Evolutionary conservation across 1,140 invertebrate species (phyloP).

Genomic region (Akabosia matsudoensis): DNA sequence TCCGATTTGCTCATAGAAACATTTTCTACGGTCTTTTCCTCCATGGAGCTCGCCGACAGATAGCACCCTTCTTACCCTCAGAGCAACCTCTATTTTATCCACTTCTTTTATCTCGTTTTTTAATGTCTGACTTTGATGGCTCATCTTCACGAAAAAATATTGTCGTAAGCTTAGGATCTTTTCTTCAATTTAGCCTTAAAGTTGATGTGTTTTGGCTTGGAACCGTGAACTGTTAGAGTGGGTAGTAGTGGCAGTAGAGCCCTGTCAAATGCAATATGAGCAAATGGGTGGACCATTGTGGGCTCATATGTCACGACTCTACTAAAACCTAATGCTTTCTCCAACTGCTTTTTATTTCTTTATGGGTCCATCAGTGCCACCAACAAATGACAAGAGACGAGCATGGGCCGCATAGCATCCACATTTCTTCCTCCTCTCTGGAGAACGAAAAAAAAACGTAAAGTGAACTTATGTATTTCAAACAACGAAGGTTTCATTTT

Average conservation of each 20-base stretch:
- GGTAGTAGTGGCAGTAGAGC: not conserved
- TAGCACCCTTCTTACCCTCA: too few relatives aligned
- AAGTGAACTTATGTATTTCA: not conserved
- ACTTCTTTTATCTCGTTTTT: not conserved
- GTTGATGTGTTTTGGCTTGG: not conserved
- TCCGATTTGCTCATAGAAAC: not conserved
- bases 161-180: not conserved
- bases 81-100: too few relatives aligned
- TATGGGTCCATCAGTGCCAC: slow-evolving; percentile 21
- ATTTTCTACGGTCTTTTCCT: too few relatives aligned
- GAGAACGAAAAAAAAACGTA: not conserved
- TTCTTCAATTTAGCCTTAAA: not conserved
- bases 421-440: not conserved
- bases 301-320: slow-evolving; percentile 14
- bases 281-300: slow-evolving; percentile 10
- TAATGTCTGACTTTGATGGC: slow-evolving; percentile 23
- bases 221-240: not conserved
- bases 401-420: not conserved
- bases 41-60: too few relatives aligned
- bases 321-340: slow-evolving; percentile 16
- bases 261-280: slow-evolving; percentile 8
- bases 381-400: slow-evolving; percentile 17
- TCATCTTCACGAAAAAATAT: not conserved
- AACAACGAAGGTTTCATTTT: too few relatives aligned
- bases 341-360: slow-evolving; percentile 17